Percentiles rank a stretch among this genome's conserved stretches.
These are phyloP conservation scores for Gallinago solitaria DNA, from an alignment of 2,797 vertebrate genomes.

Conservation along the genomic window DNA sequence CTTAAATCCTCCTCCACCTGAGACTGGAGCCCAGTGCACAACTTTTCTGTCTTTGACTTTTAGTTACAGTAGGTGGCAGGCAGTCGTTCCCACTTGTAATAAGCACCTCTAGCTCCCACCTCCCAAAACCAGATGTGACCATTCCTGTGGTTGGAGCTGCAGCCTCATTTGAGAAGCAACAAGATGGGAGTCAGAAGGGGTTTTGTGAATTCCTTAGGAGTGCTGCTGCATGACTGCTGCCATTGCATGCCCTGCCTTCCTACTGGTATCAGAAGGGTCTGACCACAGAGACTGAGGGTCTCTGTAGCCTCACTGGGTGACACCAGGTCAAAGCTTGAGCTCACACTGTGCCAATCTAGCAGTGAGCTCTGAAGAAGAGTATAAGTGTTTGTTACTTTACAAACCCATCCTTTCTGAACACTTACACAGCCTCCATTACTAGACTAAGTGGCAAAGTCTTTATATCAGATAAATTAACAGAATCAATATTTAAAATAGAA, in stretches of 20 bases:
- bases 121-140: background rate
- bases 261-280: background rate
- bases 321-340: background rate
- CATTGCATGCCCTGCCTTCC: fast-evolving
- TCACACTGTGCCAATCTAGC: background rate
- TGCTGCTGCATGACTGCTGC: background rate
- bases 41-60: background rate
- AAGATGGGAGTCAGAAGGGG: background rate
- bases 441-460: background rate
- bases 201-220: background rate
- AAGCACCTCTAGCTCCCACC: background rate
- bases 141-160: background rate
- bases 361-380: background rate
- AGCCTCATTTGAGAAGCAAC: background rate
- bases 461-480: background rate
- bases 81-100: background rate
- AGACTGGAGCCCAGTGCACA: background rate
- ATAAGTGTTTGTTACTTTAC: background rate
- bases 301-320: background rate
- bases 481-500: background rate
- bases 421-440: background rate
- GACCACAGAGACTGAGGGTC: background rate
- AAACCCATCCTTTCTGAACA: background rate
- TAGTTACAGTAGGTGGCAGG: background rate
- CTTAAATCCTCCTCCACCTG: background rate